A percentile compares a stretch with the other conserved stretches of the same genome.
phyloP scores from a whole-genome alignment of 2,888 invertebrate genomes.

The Cantharis nigra region DNA sequence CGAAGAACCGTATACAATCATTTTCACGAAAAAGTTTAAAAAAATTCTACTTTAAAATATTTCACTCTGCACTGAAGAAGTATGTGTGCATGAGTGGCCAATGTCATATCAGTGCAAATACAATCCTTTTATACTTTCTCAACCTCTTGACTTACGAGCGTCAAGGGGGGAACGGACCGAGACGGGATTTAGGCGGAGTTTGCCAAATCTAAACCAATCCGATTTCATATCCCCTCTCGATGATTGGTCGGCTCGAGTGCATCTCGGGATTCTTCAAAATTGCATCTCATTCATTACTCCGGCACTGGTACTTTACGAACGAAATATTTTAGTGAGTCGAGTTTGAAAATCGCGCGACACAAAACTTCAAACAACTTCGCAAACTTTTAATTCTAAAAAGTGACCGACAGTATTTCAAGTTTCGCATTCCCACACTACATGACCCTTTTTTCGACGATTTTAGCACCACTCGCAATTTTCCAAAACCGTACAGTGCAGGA shows the following conservation, averaged over 20 bases:
- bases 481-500: constrained; percentile 6
- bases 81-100: constrained; percentile 40
- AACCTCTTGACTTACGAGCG: constrained; percentile 39
- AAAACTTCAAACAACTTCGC: neutral
- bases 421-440: neutral
- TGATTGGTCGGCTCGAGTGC: constrained; percentile 32
- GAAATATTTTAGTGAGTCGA: neutral
- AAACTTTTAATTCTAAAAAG: neutral
- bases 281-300: constrained; percentile 37
- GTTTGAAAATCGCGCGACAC: neutral
- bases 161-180: constrained; percentile 36
- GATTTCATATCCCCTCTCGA: constrained; percentile 20
- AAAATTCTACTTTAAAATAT: constrained; percentile 2
- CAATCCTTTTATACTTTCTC: constrained; percentile 43
- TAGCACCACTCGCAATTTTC: neutral
- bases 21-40: constrained; percentile 35
- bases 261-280: constrained; percentile 27
- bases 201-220: constrained; percentile 26
- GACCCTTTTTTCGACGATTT: neutral
- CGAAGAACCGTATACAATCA: constrained; percentile 60
- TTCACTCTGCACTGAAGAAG: constrained; percentile 28
- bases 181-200: constrained; percentile 33
- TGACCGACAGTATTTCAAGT: neutral
- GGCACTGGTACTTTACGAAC: constrained; percentile 23
- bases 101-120: constrained; percentile 39